Conservation (phyloP, 1,140 invertebrate genomes). For the Lordiphosa clarofinis region DNA sequence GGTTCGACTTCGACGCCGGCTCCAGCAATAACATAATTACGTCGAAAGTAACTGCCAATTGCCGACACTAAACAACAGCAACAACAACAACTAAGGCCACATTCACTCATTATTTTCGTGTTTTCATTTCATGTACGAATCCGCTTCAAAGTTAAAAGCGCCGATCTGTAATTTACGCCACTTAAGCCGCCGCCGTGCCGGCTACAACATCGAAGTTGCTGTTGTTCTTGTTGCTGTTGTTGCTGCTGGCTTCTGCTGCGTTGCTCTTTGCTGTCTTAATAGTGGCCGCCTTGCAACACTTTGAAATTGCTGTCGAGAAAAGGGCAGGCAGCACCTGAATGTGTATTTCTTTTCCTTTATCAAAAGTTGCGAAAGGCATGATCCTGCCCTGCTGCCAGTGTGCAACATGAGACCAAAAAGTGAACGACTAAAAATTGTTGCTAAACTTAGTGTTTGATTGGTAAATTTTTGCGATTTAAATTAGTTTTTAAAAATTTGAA, state of each 20-base stretch:
- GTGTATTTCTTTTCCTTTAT: too few relatives aligned
- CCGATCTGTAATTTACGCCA: slow-evolving; percentile 79
- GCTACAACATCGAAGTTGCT: slow-evolving; percentile 58
- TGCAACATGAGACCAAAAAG: too few relatives aligned
- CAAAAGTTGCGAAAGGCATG: slow-evolving; percentile 1
- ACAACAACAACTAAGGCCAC: slow-evolving; percentile 43
- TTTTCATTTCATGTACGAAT: slow-evolving; percentile 80
- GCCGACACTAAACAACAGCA: slow-evolving; percentile 63
- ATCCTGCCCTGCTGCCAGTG: background rate
- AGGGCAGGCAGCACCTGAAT: slow-evolving; percentile 25
- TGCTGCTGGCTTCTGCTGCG: slow-evolving; percentile 31
- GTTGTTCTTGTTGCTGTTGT: slow-evolving; percentile 31
- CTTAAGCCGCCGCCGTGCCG: slow-evolving; percentile 76
- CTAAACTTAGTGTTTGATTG: too few relatives aligned
- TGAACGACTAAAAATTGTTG: too few relatives aligned
- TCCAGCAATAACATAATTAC: slow-evolving; percentile 60
- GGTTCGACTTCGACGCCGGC: slow-evolving; percentile 27
- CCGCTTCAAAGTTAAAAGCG: slow-evolving; percentile 79
- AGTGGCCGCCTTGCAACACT: slow-evolving; percentile 39
- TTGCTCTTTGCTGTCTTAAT: slow-evolving; percentile 51
- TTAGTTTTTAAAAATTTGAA: too few relatives aligned
- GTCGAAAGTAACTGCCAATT: slow-evolving; percentile 64
- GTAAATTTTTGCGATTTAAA: too few relatives aligned
- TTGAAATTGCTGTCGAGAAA: slow-evolving; percentile 50
- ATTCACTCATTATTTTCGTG: slow-evolving; percentile 78